phyloP scores from a whole-genome alignment of 2,113 vertebrate species.

The Riparia riparia region DNA sequence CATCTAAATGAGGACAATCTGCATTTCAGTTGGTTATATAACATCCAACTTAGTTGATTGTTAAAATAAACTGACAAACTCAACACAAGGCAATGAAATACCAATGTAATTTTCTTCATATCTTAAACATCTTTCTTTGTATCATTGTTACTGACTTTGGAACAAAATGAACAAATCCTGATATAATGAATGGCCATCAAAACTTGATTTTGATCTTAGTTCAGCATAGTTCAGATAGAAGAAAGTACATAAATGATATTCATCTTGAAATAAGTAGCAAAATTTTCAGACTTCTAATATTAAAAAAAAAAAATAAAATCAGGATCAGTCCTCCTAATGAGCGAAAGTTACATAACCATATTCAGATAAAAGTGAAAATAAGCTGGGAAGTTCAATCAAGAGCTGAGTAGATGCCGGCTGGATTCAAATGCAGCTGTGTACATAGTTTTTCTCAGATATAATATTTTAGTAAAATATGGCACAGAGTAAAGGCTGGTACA shows the following conservation, averaged over 20 bases:
- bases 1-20: background rate
- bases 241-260: background rate
- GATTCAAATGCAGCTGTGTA: background rate
- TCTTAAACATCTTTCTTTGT: background rate
- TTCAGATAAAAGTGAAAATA: background rate
- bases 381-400: background rate
- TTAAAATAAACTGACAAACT: background rate
- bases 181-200: background rate
- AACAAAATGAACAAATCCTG: background rate
- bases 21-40: background rate
- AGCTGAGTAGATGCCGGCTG: background rate
- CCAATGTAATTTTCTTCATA: background rate
- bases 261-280: background rate
- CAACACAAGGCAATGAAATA: background rate
- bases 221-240: background rate
- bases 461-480: background rate
- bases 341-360: background rate
- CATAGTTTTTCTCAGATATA: background rate
- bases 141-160: background rate
- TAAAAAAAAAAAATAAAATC: background rate
- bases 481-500: background rate
- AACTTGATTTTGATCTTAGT: background rate
- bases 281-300: background rate
- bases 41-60: background rate
- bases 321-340: background rate